Percentiles rank a stretch among this genome's conserved stretches.
phyloP scores from a whole-genome alignment of 2,888 invertebrate species.

The Drosophila melanocephala region DNA sequence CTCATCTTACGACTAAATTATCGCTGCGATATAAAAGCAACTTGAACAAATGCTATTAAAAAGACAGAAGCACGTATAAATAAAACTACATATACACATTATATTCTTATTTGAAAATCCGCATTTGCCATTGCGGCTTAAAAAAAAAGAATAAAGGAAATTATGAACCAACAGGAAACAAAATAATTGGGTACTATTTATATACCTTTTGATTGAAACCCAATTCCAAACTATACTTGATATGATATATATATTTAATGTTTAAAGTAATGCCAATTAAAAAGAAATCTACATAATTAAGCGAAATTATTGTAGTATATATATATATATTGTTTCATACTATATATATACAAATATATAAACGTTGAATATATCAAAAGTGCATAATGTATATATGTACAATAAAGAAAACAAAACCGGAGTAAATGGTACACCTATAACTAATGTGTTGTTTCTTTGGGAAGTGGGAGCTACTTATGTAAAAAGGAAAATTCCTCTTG shows the following conservation, averaged over 20 bases:
- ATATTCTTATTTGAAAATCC: constrained; percentile 21
- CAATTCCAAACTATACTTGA: constrained; percentile 8
- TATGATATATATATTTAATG: constrained; percentile 11
- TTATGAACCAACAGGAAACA: constrained; percentile 18
- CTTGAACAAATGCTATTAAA: constrained; percentile 51
- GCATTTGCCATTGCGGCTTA: constrained; percentile 39
- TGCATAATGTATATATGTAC: constrained; percentile 29
- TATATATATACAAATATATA: constrained; percentile 13
- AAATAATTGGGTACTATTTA: constrained; percentile 32
- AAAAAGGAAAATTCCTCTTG: not conserved
- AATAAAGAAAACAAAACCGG: constrained; percentile 4
- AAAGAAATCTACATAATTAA: constrained; percentile 18
- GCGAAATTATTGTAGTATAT: constrained; percentile 29
- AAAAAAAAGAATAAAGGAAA: constrained; percentile 15
- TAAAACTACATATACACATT: constrained; percentile 7
- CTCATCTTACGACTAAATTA: constrained; percentile 52
- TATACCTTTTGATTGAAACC: constrained; percentile 23
- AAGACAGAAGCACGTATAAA: constrained; percentile 6
- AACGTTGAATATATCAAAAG: constrained; percentile 25
- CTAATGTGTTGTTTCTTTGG: constrained; percentile 23
- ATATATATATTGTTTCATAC: constrained; percentile 10
- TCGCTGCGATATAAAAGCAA: constrained; percentile 74
- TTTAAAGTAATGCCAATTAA: constrained; percentile 17
- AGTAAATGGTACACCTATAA: constrained; percentile 30
- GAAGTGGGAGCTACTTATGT: constrained; percentile 33